These are phyloP conservation scores for Conopomorpha cramerella DNA, from an alignment of 1,140 invertebrate genomes.

Conservation along the genomic window DNA sequence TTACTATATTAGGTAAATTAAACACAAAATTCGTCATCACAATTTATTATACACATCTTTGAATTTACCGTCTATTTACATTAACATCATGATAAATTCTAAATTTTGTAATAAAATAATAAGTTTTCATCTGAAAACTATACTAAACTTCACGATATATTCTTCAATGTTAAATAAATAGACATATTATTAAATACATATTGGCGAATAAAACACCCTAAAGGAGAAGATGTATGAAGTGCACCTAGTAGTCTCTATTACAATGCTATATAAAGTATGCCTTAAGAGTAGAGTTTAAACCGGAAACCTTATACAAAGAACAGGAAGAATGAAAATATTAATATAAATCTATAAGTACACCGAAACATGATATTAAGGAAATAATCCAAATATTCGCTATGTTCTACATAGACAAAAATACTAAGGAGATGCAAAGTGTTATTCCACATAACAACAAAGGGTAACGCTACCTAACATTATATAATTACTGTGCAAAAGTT, in stretches of 20 bases:
- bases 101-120: constrained; percentile 47
- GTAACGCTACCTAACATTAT: neutral
- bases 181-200: neutral
- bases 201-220: no score
- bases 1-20: no score
- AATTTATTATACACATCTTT: constrained; percentile 47
- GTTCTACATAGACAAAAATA: neutral
- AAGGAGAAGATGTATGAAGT: no score
- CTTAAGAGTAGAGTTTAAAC: no score
- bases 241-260: neutral
- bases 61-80: constrained; percentile 43
- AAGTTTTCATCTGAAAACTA: constrained; percentile 3
- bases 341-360: no score
- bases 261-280: no score
- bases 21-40: constrained; percentile 21
- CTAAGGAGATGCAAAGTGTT: neutral
- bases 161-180: neutral
- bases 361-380: no score
- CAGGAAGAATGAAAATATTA: no score
- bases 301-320: no score
- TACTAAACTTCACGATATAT: neutral
- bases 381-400: no score
- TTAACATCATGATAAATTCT: constrained; percentile 39
- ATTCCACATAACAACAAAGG: neutral
- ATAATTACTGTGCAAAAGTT: neutral